These are phyloP conservation scores for Scortum barcoo DNA, from an alignment of 2,113 vertebrate species.

Conservation along the genomic window DNA sequence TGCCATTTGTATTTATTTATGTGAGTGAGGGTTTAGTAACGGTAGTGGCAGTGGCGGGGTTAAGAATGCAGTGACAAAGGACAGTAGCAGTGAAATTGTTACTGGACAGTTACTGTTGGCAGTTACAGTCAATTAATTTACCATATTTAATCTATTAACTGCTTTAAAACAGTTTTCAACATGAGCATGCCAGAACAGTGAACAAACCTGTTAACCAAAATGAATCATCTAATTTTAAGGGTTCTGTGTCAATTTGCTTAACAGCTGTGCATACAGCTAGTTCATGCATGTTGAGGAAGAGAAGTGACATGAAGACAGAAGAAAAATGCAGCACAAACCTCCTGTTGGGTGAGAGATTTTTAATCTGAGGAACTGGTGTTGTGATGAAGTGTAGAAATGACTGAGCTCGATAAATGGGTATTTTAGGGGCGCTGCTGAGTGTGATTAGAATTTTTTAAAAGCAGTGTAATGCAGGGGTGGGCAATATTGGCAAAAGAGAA, in stretches of 20 bases:
- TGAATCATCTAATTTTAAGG: not conserved
- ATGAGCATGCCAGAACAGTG: not conserved
- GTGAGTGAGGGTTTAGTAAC: constrained; percentile 40
- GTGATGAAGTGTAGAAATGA: constrained; percentile 58
- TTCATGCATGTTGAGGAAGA: constrained; percentile 52
- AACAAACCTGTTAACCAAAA: not conserved
- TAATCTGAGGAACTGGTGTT: constrained; percentile 26
- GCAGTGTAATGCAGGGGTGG: not conserved
- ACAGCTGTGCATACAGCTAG: not conserved
- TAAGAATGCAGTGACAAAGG: constrained; percentile 54
- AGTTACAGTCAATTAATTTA: not conserved
- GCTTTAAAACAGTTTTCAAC: constrained; percentile 3
- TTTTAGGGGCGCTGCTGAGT: constrained; percentile 18
- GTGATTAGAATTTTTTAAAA: constrained; percentile 2
- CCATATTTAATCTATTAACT: not conserved
- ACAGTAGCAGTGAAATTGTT: constrained; percentile 51
- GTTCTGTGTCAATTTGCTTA: not conserved
- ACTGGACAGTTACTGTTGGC: not conserved
- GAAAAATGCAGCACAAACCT: constrained; percentile 51
- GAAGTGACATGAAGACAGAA: constrained; percentile 62
- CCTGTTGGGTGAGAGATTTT: constrained; percentile 30
- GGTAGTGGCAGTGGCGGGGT: constrained; percentile 43
- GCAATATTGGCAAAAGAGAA: not conserved
- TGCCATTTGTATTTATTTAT: not conserved
- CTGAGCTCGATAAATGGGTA: constrained; percentile 39